A percentile compares a stretch with the other conserved stretches of the same genome.
Evolutionary conservation across 1,140 invertebrate genomes (phyloP).

Genomic region (Drusus annulatus): DNA sequence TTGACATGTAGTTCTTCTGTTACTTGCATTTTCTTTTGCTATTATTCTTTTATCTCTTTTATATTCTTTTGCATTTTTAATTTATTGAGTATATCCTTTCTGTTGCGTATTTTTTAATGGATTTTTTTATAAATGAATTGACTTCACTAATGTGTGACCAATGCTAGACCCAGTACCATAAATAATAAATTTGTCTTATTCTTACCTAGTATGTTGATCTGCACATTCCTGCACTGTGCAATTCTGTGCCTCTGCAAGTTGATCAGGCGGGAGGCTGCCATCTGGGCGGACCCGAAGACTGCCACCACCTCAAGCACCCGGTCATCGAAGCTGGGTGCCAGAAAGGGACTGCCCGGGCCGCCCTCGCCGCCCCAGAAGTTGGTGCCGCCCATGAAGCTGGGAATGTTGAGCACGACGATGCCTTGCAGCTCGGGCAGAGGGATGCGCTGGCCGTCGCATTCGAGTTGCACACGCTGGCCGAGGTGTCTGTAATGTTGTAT

Average conservation of each 20-base stretch:
- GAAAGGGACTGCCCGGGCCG: slow-evolving; percentile 89
- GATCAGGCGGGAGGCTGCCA: slow-evolving; percentile 95
- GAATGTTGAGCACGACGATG: slow-evolving; percentile 97
- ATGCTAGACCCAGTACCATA: no score
- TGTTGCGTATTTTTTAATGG: no score
- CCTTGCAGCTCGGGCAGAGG: slow-evolving; percentile 95
- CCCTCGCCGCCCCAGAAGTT: slow-evolving; percentile 91
- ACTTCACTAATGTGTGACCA: no score
- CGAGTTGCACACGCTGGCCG: slow-evolving; percentile 93
- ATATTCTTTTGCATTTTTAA: no score
- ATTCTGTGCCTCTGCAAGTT: slow-evolving; percentile 97
- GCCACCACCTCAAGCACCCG: slow-evolving; percentile 95
- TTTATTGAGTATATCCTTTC: no score
- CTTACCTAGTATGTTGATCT: slow-evolving; percentile 93
- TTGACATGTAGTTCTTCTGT: no score
- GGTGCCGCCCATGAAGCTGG: slow-evolving; percentile 98
- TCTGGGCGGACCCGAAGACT: slow-evolving; percentile 96
- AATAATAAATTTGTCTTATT: no score
- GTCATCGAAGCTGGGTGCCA: slow-evolving; percentile 93
- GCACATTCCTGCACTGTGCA: slow-evolving; percentile 95
- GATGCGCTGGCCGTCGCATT: slow-evolving; percentile 94
- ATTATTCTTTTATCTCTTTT: no score
- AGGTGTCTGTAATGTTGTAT: slow-evolving; percentile 77
- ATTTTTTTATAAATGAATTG: no score
- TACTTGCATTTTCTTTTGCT: no score